These are phyloP conservation scores for Ptilodon capucinus DNA, from an alignment of 2,888 invertebrate genomes.

Conservation along the genomic window DNA sequence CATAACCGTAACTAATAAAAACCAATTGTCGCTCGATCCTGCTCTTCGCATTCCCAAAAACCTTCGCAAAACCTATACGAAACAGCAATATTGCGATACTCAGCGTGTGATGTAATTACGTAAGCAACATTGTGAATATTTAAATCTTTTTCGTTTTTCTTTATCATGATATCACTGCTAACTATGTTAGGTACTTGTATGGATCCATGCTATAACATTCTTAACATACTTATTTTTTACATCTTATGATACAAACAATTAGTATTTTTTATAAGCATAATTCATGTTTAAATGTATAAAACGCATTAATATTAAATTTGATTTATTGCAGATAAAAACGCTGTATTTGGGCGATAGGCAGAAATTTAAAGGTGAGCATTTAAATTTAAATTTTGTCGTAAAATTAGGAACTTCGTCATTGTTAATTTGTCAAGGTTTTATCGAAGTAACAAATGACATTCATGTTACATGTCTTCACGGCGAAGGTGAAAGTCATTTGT, in stretches of 20 bases:
- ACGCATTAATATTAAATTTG: slow-evolving; percentile 18
- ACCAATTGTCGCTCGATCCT: slow-evolving; percentile 34
- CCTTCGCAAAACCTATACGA: slow-evolving; percentile 11
- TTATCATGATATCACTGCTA: too few species aligned
- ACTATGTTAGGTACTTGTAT: too few species aligned
- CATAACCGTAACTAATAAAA: slow-evolving; percentile 32
- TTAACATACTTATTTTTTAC: too few species aligned
- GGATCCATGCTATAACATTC: too few species aligned
- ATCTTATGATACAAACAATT: too few species aligned
- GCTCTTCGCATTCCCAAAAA: slow-evolving; percentile 22
- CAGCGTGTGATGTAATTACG: too few species aligned
- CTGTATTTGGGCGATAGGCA: slow-evolving; percentile 22
- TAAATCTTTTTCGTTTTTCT: too few species aligned
- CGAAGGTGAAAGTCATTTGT: slow-evolving; percentile 55
- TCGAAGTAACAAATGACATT: slow-evolving; percentile 34
- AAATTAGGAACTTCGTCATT: slow-evolving; percentile 6
- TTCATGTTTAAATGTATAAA: slow-evolving; percentile 1
- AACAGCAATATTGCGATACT: slow-evolving; percentile 10
- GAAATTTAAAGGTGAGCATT: slow-evolving; percentile 36
- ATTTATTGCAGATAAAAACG: slow-evolving; percentile 37
- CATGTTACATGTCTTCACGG: slow-evolving; percentile 44
- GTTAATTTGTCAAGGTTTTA: slow-evolving; percentile 8
- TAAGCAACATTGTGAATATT: too few species aligned
- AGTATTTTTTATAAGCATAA: too few species aligned
- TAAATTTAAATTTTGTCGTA: slow-evolving; percentile 14